These are phyloP conservation scores for Octomys mimax DNA, from an alignment of 2,797 vertebrate genomes.

Conservation along the genomic window DNA sequence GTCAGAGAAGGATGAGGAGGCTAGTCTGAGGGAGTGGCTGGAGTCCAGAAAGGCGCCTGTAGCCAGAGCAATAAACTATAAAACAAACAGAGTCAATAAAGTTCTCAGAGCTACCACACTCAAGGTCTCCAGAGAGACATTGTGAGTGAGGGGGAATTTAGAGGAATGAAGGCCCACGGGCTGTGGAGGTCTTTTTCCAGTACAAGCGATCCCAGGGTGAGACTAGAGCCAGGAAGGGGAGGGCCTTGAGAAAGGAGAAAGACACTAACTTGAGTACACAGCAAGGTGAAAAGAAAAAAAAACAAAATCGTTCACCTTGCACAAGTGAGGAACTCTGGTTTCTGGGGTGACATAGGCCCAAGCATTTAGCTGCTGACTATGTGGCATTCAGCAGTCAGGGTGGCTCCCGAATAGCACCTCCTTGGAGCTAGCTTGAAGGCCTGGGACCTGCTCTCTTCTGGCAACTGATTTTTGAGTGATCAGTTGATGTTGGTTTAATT, in stretches of 20 bases:
- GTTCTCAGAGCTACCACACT: not conserved
- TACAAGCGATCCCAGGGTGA: not conserved
- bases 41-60: not conserved
- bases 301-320: not conserved
- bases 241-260: not conserved
- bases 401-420: not conserved
- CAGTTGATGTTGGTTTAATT: not conserved
- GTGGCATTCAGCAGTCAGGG: not conserved
- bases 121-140: not conserved
- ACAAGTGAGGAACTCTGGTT: not conserved
- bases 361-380: not conserved
- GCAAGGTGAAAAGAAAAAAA: not conserved
- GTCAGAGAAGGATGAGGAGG: not conserved
- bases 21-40: not conserved
- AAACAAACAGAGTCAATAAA: not conserved
- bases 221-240: not conserved
- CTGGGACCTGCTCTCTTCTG: not conserved
- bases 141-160: fast-evolving
- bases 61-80: not conserved
- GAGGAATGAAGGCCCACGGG: not conserved
- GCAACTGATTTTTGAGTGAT: not conserved
- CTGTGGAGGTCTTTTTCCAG: not conserved
- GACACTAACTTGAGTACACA: not conserved
- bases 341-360: not conserved
- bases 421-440: not conserved